Percentiles rank a stretch among this genome's conserved stretches.
Evolutionary conservation across 30 jellyfish, hydroid and myxozoan species (phyloP).

Genomic region (Aurelia sp.): DNA sequence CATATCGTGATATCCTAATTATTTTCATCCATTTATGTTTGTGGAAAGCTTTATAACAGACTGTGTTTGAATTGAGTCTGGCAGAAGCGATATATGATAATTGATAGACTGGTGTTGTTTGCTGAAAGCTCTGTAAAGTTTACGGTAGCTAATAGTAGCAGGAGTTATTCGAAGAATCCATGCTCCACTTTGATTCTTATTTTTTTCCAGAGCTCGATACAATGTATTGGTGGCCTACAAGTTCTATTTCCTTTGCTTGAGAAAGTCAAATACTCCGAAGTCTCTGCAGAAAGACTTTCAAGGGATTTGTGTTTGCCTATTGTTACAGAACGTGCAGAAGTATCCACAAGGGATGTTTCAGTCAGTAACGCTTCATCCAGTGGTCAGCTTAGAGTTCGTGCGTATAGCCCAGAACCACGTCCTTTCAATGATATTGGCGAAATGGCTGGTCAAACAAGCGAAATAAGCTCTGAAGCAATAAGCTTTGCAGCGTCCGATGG

Average conservation of each 20-base stretch:
- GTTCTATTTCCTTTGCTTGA: slow-evolving; percentile 92
- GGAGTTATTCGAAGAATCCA: too few relatives aligned
- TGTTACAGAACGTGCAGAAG: slow-evolving; percentile 2
- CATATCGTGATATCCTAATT: too few relatives aligned
- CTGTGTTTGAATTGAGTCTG: too few relatives aligned
- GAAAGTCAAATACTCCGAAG: slow-evolving; percentile 68
- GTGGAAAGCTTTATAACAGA: too few relatives aligned
- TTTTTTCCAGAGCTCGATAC: slow-evolving; percentile 79
- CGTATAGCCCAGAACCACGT: slow-evolving; percentile 5
- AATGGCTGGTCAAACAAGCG: slow-evolving; percentile 8
- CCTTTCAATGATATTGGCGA: slow-evolving; percentile 34
- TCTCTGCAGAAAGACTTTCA: slow-evolving; percentile 6
- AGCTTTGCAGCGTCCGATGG: not conserved
- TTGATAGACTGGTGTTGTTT: too few relatives aligned
- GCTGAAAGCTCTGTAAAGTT: too few relatives aligned
- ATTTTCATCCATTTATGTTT: too few relatives aligned
- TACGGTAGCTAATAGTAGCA: too few relatives aligned
- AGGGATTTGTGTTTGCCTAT: slow-evolving; percentile 30
- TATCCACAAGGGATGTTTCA: slow-evolving; percentile 40
- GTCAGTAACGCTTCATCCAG: not conserved
- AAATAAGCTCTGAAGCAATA: too few relatives aligned
- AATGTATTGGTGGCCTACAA: slow-evolving; percentile 91
- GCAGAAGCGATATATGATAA: too few relatives aligned
- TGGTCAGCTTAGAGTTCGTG: not conserved
- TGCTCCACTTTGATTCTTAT: not conserved